phyloP scores from a whole-genome alignment of 2,797 vertebrate species.

The Hylomyscus alleni region DNA sequence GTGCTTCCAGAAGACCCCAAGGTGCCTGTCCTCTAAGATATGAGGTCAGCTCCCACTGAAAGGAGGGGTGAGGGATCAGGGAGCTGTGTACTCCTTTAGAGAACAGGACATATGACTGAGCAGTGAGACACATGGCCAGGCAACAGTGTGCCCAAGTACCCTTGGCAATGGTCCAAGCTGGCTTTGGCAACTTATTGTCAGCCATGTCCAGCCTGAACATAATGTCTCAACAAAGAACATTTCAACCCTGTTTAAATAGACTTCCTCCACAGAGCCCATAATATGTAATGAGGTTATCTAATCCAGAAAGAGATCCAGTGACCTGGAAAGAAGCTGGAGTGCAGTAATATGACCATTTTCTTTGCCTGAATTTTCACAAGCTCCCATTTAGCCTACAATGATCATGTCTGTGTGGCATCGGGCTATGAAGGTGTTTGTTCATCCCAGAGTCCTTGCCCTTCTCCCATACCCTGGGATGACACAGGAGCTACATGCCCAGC shows the following conservation, averaged over 20 bases:
- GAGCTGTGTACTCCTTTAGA: not conserved
- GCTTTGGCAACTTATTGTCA: conserved; percentile 57
- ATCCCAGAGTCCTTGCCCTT: not conserved
- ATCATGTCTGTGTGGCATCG: not conserved
- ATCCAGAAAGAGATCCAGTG: conserved; percentile 77
- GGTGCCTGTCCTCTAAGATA: not conserved
- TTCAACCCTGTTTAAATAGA: conserved; percentile 71
- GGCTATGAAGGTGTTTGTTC: not conserved
- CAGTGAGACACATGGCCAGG: not conserved
- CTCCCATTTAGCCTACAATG: not conserved
- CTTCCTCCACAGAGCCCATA: conserved; percentile 64
- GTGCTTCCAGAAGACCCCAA: not conserved
- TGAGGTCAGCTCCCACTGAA: not conserved
- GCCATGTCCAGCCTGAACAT: not conserved
- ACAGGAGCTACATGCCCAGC: not conserved
- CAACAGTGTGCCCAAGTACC: not conserved
- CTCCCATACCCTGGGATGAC: not conserved
- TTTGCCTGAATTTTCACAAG: conserved; percentile 7
- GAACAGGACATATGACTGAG: not conserved
- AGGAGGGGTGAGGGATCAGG: not conserved
- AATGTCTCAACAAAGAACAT: conserved; percentile 44
- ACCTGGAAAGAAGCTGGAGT: conserved; percentile 68
- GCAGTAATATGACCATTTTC: conserved; percentile 64
- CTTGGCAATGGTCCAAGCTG: conserved; percentile 1
- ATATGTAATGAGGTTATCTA: conserved; percentile 77